Conservation (phyloP, 2,888 invertebrate species). For the Spialia ferax region DNA sequence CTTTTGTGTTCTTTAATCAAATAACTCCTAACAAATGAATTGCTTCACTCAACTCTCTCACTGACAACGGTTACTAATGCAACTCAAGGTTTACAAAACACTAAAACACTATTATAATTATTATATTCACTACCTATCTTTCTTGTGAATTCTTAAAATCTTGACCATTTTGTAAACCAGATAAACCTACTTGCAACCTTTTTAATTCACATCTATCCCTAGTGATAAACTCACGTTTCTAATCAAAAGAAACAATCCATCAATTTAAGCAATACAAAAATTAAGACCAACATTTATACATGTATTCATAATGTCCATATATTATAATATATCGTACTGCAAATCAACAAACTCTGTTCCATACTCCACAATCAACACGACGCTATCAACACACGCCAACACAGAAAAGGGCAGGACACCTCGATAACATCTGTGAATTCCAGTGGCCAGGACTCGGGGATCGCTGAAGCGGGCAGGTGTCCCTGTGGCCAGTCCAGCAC, state of each 20-base stretch:
- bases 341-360: conserved; percentile 32
- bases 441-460: conserved; percentile 94
- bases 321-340: no score
- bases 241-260: no score
- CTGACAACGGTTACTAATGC: conserved; percentile 11
- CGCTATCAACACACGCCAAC: conserved; percentile 48
- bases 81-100: conserved; percentile 40
- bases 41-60: conserved; percentile 10
- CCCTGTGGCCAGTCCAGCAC: conserved; percentile 89
- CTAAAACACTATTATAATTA: conserved; percentile 40
- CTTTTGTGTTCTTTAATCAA: conserved; percentile 27
- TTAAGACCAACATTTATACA: neutral
- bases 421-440: conserved; percentile 94
- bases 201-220: no score
- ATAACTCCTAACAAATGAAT: conserved; percentile 12
- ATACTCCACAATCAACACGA: conserved; percentile 40
- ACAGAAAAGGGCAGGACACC: conserved; percentile 87
- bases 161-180: no score
- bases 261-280: no score
- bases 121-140: no score
- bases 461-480: conserved; percentile 86
- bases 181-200: no score
- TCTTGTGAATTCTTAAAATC: no score
- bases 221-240: no score
- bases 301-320: neutral